Base-by-base conservation (phyloP, 2,113 vertebrate genomes). In the Cyanoderma ruficeps region DNA sequence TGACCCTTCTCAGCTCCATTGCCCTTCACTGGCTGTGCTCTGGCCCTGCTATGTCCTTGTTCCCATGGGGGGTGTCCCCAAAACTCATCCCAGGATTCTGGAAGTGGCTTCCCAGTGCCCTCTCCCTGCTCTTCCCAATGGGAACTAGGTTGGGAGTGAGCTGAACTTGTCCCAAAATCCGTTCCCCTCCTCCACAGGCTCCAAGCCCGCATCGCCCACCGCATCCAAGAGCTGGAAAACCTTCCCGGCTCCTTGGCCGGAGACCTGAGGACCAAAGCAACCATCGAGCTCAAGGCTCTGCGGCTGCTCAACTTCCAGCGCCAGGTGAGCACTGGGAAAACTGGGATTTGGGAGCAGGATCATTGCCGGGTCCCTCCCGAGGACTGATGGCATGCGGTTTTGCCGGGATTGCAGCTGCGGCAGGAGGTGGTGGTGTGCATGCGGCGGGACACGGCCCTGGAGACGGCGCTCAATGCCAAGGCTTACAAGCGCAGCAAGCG, bases 341-440 rank as follows among this genome's bases (percentile, higher is more conserved):
- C 13, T 10, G 0, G 60, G 30, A 46, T 39, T 33, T 15, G 39
- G 27, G 81, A 15, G 27, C 28, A 3, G 69, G 68, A 24, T 6
- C 3, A 3, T 25, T 6, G 7, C 4, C 0, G 57, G 57, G 8
- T 37, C 10, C 1, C 25, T n/a, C 23, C 11, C 3, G 1, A n/a
- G 27, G 20, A 15, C n/a, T 47, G 50, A 41, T 15, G 3, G 22
- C 13, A 0, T 3, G 0, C 2, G n/a, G 59, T 33, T 18, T 35
- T 21, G 11, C 25, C 1, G 49, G 7, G 15, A 0, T 5, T 0
- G 1, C 44, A 91, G 89, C 97, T 99, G 69, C 98, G 99, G 10
- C 99, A 99, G 97, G 99, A 99, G 89, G 99, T 99, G 33, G 99
- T 99, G 94, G 99, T 99, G 41, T 99, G 99, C 96, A 99, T 99